Evolutionary conservation across 2,888 invertebrate genomes (phyloP), one percentile per base, ranked within the genome.

Genomic region (Acronicta aceris): DNA sequence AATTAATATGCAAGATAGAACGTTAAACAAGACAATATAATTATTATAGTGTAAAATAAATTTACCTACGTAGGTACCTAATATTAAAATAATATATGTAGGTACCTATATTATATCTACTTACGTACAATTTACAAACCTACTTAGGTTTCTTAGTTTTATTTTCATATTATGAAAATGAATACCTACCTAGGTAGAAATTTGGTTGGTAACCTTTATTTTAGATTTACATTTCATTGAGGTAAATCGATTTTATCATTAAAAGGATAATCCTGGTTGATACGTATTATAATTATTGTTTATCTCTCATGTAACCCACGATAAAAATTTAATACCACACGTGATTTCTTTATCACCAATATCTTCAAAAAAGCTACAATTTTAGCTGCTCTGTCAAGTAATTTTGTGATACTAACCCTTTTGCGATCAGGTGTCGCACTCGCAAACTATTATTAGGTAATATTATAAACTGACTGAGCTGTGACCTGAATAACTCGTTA

Each of bases 321-420:
- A 83, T 82, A 81, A 77, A 42, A 5, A 66, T 65, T 70, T 82
- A 86, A 83, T 75, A 68, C 72, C 25, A 40, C 87, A 79, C 88
- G 86, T 88, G 87, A 88, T 83, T 59, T 54, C 49, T 48, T 85
- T 86, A 89, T 88, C 84, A 59, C 16, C 59, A 81, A 84, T 86
- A 55, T 6, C 9, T 56, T 40, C 25, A 41, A 16, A 7, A 12
- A 55, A 45, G 49, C 40, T 15, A 33, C 25, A 42, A 51, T 50
- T 53, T 30, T 15, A 61, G 12, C 25, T 42, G 40, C 49, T 30
- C 12, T 27, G 36, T 51, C 25, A 41, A 36, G 54, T 21, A 66
- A 12, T 54, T 38, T 9, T 57, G 54, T 70, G 50, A 13, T 71
- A 46, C 42, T 59, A 13, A 55, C 30, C 55, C 30, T 15, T 53